phyloP scores from a whole-genome alignment of 2,797 vertebrate genomes.

The Coregonus sp. region DNA sequence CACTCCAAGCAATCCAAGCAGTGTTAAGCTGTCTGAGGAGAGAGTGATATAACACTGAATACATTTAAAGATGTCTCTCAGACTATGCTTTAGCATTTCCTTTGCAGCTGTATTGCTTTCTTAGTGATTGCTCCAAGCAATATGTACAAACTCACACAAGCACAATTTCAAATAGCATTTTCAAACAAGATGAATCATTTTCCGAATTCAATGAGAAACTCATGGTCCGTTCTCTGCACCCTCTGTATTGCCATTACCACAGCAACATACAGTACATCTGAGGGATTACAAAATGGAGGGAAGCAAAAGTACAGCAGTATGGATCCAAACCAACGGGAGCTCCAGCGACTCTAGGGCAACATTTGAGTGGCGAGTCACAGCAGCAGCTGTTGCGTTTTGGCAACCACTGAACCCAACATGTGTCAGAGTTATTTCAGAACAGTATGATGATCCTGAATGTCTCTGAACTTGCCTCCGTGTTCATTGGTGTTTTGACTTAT shows the following conservation, averaged over 20 bases:
- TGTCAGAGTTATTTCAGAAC: neutral
- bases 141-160: neutral
- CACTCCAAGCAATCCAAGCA: slow-evolving; percentile 2
- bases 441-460: neutral
- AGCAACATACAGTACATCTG: slow-evolving; percentile 29
- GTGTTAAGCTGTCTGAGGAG: slow-evolving; percentile 14
- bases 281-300: slow-evolving; percentile 30
- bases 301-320: slow-evolving; percentile 2
- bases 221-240: neutral
- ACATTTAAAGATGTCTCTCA: slow-evolving; percentile 12
- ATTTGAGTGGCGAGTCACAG: slow-evolving; percentile 34
- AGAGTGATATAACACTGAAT: slow-evolving; percentile 14
- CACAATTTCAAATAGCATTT: neutral
- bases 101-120: slow-evolving; percentile 14
- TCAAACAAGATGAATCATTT: slow-evolving; percentile 16
- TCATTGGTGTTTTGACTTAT: neutral
- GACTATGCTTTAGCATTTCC: neutral
- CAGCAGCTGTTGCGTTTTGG: slow-evolving; percentile 49
- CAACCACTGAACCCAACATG: slow-evolving; percentile 46
- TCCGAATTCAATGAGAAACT: slow-evolving; percentile 17
- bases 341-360: slow-evolving; percentile 43
- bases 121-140: slow-evolving; percentile 11
- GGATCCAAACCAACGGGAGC: slow-evolving; percentile 44
- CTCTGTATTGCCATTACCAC: slow-evolving; percentile 32
- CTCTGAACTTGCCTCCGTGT: neutral